Evolutionary conservation across 1,140 invertebrate species (phyloP), one percentile per base, ranked within the genome.

Genomic region (Drosophila murphyi): DNA sequence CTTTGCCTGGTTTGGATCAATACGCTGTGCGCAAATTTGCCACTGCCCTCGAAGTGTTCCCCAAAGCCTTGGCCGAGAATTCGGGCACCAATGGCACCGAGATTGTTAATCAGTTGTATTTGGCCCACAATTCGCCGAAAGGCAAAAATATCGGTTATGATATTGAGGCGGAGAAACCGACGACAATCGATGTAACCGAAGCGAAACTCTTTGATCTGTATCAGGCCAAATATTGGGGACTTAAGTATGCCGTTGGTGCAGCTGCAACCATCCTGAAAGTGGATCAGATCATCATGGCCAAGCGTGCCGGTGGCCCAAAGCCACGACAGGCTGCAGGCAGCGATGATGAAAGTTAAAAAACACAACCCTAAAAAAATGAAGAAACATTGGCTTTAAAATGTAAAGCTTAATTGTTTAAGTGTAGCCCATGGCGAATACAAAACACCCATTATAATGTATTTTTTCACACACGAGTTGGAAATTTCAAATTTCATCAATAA

Each of bases 231-330:
- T 94, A 95, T 74, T 99, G 98, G 97, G 98, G 95, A 3, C 92
- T 99, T 28, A 98, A 99, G 91, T 99, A 99, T 94, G 98, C 99
- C 1, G 96, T 97, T 0, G 95, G 96, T 76, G 98, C 98, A 8
- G 98, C 98, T 2, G 95, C 96, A 59, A 99, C 98, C 0, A 97
- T 99, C 82, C 94, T 99, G 3, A 96, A 97, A 93, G 97, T 99
- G n/a, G 98, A 99, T 94, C 96, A 99, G 93, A 99, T 99, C 70
- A 99, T 99, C 67, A 99, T 99, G 98, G 98, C 98, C 1, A 99
- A 99, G 93, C 95, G 96, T 89, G 98, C 98, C 20, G 98, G 98
- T 63, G 98, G 98, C 55, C 98, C 98, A 1, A 98, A 99, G 93
- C 94, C 96, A 34, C 72, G 91, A 65, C 91, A 92, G 74, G 76